Conservation (phyloP, 2,888 invertebrate species). For the Coenonympha arcania region DNA sequence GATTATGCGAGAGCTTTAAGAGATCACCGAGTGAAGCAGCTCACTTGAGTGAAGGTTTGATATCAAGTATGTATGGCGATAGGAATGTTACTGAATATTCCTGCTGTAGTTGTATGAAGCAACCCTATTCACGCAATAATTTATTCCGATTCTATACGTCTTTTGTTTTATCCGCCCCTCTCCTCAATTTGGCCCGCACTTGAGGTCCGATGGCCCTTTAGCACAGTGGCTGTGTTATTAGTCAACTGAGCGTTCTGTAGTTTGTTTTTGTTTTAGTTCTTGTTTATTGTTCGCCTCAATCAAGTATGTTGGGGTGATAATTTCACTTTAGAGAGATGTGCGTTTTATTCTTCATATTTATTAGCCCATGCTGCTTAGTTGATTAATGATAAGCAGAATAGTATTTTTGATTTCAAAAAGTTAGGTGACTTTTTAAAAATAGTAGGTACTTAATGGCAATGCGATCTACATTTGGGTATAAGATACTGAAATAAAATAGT, state of each 20-base stretch:
- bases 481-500: no score
- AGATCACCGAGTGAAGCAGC: no score
- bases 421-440: no score
- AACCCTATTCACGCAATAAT: slow-evolving; percentile 57
- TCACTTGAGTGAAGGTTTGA: no score
- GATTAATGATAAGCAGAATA: no score
- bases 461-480: no score
- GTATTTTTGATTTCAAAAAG: no score
- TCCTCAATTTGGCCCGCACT: slow-evolving; percentile 40
- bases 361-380: neutral
- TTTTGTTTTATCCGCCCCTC: slow-evolving; percentile 27
- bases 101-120: no score
- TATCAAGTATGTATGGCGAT: no score
- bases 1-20: no score
- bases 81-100: no score
- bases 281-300: slow-evolving; percentile 35
- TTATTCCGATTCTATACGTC: slow-evolving; percentile 52
- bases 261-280: slow-evolving; percentile 42
- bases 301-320: slow-evolving; percentile 28
- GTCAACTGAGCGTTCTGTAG: slow-evolving; percentile 46
- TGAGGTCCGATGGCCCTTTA: slow-evolving; percentile 54
- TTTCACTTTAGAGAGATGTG: slow-evolving; percentile 16
- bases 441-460: no score
- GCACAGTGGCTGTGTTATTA: slow-evolving; percentile 56
- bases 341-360: slow-evolving; percentile 8